phyloP scores from a whole-genome alignment of 2,888 invertebrate genomes.

The Coleophora flavipennella region DNA sequence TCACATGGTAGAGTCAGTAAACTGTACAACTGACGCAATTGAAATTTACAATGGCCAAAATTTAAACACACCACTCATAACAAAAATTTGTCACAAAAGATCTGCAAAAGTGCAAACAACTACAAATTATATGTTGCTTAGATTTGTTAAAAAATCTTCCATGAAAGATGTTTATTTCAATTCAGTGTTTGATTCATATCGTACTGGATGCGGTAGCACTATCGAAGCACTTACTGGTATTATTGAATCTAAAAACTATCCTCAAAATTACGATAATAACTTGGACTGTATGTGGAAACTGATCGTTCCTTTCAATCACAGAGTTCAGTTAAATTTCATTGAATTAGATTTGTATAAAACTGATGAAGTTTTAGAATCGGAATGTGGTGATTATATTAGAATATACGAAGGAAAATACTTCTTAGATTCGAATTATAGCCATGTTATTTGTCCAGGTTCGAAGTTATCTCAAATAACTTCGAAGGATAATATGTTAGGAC shows the following conservation, averaged over 20 bases:
- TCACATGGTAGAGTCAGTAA: slow-evolving; percentile 68
- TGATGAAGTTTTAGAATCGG: background rate
- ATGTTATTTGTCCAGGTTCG: slow-evolving; percentile 57
- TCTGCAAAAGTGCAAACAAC: slow-evolving; percentile 70
- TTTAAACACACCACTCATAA: slow-evolving; percentile 67
- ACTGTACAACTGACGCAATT: slow-evolving; percentile 77
- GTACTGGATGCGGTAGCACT: slow-evolving; percentile 82
- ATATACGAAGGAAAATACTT: slow-evolving; percentile 40
- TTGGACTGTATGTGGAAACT: slow-evolving; percentile 87
- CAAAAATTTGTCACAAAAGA: slow-evolving; percentile 74
- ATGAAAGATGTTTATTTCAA: slow-evolving; percentile 76
- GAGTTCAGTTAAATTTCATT: slow-evolving; percentile 77
- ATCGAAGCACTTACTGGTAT: slow-evolving; percentile 74
- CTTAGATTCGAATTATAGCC: slow-evolving; percentile 54
- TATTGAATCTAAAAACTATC: slow-evolving; percentile 88
- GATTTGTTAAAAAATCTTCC: slow-evolving; percentile 73
- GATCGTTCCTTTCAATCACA: slow-evolving; percentile 76
- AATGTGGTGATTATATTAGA: slow-evolving; percentile 39
- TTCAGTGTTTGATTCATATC: slow-evolving; percentile 45
- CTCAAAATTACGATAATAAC: slow-evolving; percentile 81
- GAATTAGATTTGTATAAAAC: slow-evolving; percentile 73
- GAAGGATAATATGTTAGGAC: slow-evolving; percentile 73
- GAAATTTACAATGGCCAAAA: slow-evolving; percentile 79
- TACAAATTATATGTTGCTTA: slow-evolving; percentile 79
- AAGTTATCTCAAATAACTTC: slow-evolving; percentile 55